phyloP scores from a whole-genome alignment of 2,797 vertebrate species.

The Semotilus atromaculatus region DNA sequence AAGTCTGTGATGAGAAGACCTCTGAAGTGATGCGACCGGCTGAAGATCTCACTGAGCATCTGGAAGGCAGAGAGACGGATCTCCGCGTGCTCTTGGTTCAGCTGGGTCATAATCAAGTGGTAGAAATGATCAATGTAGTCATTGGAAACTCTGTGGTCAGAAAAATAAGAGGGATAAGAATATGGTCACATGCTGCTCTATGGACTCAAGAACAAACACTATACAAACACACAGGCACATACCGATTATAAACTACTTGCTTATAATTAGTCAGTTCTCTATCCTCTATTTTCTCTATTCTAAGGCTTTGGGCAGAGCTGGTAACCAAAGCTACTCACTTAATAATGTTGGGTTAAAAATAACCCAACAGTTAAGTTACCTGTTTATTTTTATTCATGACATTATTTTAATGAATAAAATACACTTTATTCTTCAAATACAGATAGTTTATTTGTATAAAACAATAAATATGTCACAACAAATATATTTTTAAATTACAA shows the following conservation, averaged over 20 bases:
- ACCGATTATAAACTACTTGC: too few species aligned
- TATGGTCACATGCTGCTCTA: too few species aligned
- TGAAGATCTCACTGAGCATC: slow-evolving; percentile 82
- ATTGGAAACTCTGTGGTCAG: slow-evolving; percentile 78
- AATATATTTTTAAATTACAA: too few species aligned
- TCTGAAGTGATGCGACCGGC: slow-evolving; percentile 89
- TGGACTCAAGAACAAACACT: not conserved
- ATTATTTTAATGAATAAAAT: too few species aligned
- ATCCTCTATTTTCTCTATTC: too few species aligned
- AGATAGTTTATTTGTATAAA: too few species aligned
- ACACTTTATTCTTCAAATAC: too few species aligned
- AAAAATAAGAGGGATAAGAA: not conserved
- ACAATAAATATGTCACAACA: too few species aligned
- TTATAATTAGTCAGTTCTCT: not conserved
- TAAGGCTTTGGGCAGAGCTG: not conserved
- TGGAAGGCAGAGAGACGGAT: slow-evolving; percentile 91
- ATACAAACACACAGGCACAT: not conserved
- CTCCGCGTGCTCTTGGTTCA: slow-evolving; percentile 86
- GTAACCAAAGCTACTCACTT: not conserved
- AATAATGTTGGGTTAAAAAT: too few species aligned
- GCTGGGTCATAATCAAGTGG: slow-evolving; percentile 85
- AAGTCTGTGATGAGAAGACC: slow-evolving; percentile 84
- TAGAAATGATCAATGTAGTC: slow-evolving; percentile 84
- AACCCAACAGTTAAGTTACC: too few species aligned
- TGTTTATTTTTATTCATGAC: too few species aligned